Evolutionary conservation across 2,113 vertebrate genomes (phyloP).

Genomic region (Barnardius zonarius): DNA sequence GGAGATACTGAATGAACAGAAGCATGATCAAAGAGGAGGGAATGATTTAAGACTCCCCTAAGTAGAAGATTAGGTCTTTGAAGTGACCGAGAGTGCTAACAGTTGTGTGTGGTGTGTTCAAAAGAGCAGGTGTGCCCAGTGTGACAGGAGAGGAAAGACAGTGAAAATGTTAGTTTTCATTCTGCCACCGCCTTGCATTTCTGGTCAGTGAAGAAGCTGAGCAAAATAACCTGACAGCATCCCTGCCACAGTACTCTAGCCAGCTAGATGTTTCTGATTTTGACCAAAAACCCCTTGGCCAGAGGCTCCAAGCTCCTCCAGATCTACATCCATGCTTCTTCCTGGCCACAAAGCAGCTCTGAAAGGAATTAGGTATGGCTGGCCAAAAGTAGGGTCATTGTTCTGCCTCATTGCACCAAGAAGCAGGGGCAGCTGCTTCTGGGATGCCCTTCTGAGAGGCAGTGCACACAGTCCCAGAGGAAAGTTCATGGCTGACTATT

Average conservation of each 20-base stretch:
- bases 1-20: neutral
- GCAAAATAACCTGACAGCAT: neutral
- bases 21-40: neutral
- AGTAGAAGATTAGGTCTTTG: neutral
- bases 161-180: neutral
- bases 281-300: fast-evolving
- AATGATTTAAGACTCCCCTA: neutral
- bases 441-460: neutral
- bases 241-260: neutral
- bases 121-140: neutral
- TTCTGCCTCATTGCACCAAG: neutral
- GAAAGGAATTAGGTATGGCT: neutral
- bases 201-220: neutral
- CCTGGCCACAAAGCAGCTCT: neutral
- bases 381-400: neutral
- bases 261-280: neutral
- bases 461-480: neutral
- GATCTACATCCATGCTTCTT: neutral
- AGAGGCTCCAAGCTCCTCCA: neutral
- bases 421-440: neutral
- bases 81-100: neutral
- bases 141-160: neutral
- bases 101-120: neutral
- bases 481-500: neutral
- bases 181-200: neutral